Evolutionary conservation across 2,113 vertebrate genomes (phyloP), one percentile per base, ranked within the genome.

Genomic region (Abramis brama): DNA sequence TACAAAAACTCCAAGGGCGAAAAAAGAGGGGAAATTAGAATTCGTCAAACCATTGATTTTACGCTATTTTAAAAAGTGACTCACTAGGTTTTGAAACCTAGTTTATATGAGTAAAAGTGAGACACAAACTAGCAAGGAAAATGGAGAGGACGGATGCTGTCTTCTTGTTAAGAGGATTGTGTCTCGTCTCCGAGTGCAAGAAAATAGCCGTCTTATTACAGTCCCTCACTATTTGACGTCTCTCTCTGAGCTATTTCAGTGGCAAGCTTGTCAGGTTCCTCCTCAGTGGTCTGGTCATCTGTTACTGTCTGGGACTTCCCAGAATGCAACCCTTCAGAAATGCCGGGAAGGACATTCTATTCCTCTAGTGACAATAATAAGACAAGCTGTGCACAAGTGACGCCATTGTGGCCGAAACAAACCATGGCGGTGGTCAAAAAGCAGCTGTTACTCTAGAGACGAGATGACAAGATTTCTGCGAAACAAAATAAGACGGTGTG

Each of bases 201-300:
- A 57, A 73, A 77, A 77, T 77, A 77, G 13, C 77, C 36, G 30
- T 43, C 77, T 36, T 79, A 79, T 79, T 79, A 36, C 11, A 39
- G 36, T n/a, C 33, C 59, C 75, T 77, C 25, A 30, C 47, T 77
- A 33, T 60, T 13, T 60, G 55, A 39, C 77, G 6, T 79, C 77
- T 60, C 52, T 60, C 73, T 75, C 75, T 77, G 75, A 77, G 75
- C 75, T 23, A 77, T 80, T 79, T 79, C 33, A 60, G 77, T 59
- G 75, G 50, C 25, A 50, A 50, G 77, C 55, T 47, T 64, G 59
- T 81, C 79, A 45, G 57, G 36, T 64, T 25, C 1, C 5, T 52
- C 36, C 55, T 66, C n/a, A 19, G 39, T n/a, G 39, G 23, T 19
- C 43, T 81, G 15, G 39, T 81, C 59, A 66, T 81, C 79, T 81